A percentile compares a stretch with the other conserved stretches of the same genome.
Conservation (phyloP, 2,113 vertebrate genomes). For the Saccopteryx leptura region DNA sequence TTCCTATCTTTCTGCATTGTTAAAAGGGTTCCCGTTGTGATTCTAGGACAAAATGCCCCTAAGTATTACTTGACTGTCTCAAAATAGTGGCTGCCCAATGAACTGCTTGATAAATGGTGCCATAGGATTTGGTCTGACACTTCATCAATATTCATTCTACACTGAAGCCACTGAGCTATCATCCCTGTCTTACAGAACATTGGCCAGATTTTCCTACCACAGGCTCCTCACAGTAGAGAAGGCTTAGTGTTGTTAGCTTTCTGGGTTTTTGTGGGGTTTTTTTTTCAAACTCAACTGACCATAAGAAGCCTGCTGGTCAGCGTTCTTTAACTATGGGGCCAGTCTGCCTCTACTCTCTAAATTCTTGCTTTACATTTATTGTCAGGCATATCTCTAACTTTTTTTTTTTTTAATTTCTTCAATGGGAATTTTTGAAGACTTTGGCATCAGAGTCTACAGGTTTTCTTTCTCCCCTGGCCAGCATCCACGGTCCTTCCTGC, state of each 20-base stretch:
- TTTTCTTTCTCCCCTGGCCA: conserved; percentile 85
- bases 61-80: neutral
- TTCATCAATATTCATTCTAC: conserved; percentile 89
- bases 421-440: conserved; percentile 87
- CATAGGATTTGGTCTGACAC: neutral
- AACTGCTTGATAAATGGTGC: neutral
- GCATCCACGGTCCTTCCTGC: conserved; percentile 79
- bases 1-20: neutral
- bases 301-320: conserved; percentile 90
- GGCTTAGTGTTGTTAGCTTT: conserved; percentile 93
- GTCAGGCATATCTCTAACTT: conserved; percentile 91
- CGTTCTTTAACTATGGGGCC: conserved; percentile 91
- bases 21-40: neutral
- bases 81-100: neutral
- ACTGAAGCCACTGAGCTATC: conserved; percentile 93
- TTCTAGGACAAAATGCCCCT: neutral
- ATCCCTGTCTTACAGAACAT: conserved; percentile 92
- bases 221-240: conserved; percentile 91
- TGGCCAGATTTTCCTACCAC: conserved; percentile 91
- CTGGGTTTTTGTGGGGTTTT: conserved; percentile 81
- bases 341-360: conserved; percentile 92
- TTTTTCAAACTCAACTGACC: conserved; percentile 92
- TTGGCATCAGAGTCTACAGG: conserved; percentile 86
- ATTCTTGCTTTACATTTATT: conserved; percentile 88
- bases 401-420: conserved; percentile 88